Evolutionary conservation across 2,797 vertebrate genomes (phyloP).

Genomic region (Ciconia nigra): DNA sequence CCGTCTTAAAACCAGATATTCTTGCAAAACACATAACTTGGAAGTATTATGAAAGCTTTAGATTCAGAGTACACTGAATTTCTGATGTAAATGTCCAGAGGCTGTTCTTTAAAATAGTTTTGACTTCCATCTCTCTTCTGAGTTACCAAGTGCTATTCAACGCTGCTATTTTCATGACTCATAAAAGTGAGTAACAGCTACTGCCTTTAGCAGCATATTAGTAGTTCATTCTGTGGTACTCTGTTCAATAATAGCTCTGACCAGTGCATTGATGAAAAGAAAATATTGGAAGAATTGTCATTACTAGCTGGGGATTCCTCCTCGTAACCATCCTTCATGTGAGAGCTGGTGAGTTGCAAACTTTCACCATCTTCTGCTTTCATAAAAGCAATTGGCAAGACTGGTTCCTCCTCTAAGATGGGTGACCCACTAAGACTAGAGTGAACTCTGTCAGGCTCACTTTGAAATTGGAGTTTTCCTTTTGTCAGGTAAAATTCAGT

Average conservation of each 20-base stretch:
- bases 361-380: neutral
- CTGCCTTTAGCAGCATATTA: neutral
- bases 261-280: neutral
- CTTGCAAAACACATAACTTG: slow-evolving; percentile 24
- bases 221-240: neutral
- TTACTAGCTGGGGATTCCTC: neutral
- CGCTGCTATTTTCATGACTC: neutral
- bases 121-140: neutral
- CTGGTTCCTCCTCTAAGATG: neutral
- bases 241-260: neutral
- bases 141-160: neutral
- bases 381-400: neutral
- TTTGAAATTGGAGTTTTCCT: neutral
- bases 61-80: neutral
- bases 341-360: neutral
- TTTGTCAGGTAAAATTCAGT: neutral
- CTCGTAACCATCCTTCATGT: neutral
- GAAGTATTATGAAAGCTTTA: neutral
- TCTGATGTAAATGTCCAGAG: slow-evolving; percentile 18
- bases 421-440: neutral
- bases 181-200: neutral
- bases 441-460: neutral
- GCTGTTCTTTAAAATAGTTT: neutral
- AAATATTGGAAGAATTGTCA: neutral
- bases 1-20: slow-evolving; percentile 14